These are phyloP conservation scores for Drosophila setosimentum DNA, from an alignment of 2,888 invertebrate genomes.

Conservation along the genomic window DNA sequence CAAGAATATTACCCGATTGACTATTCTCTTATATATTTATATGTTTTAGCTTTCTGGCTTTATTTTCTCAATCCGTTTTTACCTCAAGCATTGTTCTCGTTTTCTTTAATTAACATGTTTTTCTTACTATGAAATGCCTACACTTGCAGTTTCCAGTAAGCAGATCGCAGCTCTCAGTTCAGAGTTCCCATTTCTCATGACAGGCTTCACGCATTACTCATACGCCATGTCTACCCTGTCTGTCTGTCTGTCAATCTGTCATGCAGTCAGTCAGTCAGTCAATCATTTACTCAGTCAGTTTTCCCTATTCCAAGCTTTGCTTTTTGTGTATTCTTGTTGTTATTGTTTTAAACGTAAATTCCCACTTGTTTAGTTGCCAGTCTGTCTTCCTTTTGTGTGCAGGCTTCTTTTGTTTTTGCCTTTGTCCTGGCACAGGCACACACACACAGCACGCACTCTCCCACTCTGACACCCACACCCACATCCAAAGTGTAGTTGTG, in stretches of 20 bases:
- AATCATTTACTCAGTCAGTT: slow-evolving; percentile 33
- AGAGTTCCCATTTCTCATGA: not conserved
- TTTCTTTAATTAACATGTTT: slow-evolving; percentile 64
- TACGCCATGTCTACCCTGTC: slow-evolving; percentile 45
- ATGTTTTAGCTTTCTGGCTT: not conserved
- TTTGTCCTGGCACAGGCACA: slow-evolving; percentile 43
- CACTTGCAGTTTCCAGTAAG: slow-evolving; percentile 17
- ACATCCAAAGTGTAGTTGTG: slow-evolving; percentile 14
- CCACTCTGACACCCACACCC: not conserved
- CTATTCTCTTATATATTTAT: not conserved
- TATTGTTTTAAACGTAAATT: slow-evolving; percentile 75
- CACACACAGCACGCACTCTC: slow-evolving; percentile 13
- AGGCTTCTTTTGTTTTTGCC: slow-evolving; percentile 53
- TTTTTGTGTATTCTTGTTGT: slow-evolving; percentile 52
- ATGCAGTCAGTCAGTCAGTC: slow-evolving; percentile 51
- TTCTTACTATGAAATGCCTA: slow-evolving; percentile 1
- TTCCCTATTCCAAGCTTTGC: slow-evolving; percentile 31
- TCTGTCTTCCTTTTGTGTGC: slow-evolving; percentile 53
- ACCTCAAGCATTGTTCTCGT: slow-evolving; percentile 56
- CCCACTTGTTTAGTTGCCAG: slow-evolving; percentile 74
- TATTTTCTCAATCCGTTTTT: slow-evolving; percentile 51
- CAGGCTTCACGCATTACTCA: slow-evolving; percentile 55
- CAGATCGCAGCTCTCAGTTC: slow-evolving; percentile 3
- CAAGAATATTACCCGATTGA: not conserved
- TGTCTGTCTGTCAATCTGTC: slow-evolving; percentile 40